A percentile compares a stretch with the other conserved stretches of the same genome.
These are phyloP conservation scores for Scomberomorus guttatus DNA, from an alignment of 2,797 vertebrate species.

Conservation along the genomic window DNA sequence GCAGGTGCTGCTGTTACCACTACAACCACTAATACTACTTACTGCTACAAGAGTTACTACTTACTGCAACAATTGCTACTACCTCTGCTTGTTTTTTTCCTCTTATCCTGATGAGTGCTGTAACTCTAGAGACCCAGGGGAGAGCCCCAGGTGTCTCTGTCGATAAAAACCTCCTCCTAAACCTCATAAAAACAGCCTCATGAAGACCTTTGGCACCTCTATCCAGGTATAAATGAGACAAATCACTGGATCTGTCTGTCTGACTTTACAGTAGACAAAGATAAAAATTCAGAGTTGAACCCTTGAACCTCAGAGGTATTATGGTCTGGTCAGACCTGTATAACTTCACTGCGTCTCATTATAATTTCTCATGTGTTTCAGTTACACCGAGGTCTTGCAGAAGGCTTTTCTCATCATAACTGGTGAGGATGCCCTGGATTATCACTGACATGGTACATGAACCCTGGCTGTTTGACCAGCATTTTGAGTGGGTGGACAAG, in stretches of 20 bases:
- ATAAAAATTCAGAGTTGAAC: not conserved
- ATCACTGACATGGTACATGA: not conserved
- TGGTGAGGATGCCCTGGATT: not conserved
- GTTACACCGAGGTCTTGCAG: not conserved
- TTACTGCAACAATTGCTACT: not conserved
- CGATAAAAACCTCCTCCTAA: not conserved
- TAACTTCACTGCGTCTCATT: not conserved
- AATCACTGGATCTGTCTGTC: not conserved
- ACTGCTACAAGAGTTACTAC: not conserved
- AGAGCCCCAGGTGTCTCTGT: not conserved
- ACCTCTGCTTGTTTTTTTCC: not conserved
- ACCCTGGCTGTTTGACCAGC: too few species aligned
- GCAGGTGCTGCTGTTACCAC: not conserved
- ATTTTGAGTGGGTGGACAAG: not conserved
- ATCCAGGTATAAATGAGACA: not conserved
- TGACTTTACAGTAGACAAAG: not conserved
- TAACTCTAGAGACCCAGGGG: not conserved
- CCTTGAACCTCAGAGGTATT: not conserved
- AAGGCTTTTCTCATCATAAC: not conserved
- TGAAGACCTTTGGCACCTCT: not conserved
- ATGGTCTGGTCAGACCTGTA: not conserved
- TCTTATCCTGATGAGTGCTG: not conserved
- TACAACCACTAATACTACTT: not conserved
- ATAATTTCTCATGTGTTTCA: not conserved
- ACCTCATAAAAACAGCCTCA: not conserved